Conservation (phyloP, 2,797 vertebrate genomes). For the Ictinia mississippiensis region DNA sequence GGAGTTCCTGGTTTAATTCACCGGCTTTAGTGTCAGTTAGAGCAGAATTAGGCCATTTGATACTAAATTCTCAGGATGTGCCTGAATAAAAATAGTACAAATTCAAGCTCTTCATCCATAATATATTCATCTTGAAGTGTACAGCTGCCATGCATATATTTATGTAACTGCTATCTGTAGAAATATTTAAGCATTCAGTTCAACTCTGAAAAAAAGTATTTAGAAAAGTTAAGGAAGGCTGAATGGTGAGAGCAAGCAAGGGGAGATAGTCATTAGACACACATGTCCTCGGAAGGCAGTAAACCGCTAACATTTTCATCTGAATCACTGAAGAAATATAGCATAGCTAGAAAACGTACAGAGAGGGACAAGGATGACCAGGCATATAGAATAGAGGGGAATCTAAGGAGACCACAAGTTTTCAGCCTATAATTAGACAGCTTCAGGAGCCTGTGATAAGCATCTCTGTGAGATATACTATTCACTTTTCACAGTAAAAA, state of each 20-base stretch:
- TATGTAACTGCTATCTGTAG: slow-evolving; percentile 52
- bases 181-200: slow-evolving; percentile 37
- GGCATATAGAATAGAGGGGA: neutral
- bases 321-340: neutral
- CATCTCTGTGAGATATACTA: neutral
- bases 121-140: slow-evolving; percentile 52
- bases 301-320: neutral
- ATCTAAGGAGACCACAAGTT: neutral
- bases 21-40: neutral
- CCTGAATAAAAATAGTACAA: slow-evolving; percentile 61
- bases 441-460: neutral
- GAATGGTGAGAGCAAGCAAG: neutral
- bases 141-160: slow-evolving; percentile 53
- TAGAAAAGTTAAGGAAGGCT: slow-evolving; percentile 26
- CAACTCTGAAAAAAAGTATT: slow-evolving; percentile 9
- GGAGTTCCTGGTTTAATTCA: neutral
- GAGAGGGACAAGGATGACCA: neutral
- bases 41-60: slow-evolving; percentile 27
- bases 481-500: neutral
- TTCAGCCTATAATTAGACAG: neutral
- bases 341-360: neutral
- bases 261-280: neutral
- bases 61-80: slow-evolving; percentile 40
- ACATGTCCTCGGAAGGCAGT: neutral
- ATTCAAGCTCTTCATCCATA: slow-evolving; percentile 40